These are phyloP conservation scores for Actinernus sp. DNA, from an alignment of 92 coral and sea anemone genomes.

Conservation along the genomic window DNA sequence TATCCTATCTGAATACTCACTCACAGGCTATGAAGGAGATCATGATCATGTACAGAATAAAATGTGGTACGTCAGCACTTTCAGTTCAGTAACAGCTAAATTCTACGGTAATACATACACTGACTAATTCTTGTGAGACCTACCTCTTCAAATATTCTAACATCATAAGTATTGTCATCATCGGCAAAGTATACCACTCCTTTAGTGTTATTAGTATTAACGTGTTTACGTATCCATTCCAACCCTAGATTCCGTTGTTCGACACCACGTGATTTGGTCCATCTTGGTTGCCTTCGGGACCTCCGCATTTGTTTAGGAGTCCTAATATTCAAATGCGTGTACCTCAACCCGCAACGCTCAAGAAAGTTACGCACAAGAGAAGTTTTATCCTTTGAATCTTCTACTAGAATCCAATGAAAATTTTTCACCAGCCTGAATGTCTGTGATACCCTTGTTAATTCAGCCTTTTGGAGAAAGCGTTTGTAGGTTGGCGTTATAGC, in stretches of 20 bases:
- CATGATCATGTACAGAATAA: no score
- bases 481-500: constrained; percentile 89
- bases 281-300: constrained; percentile 70
- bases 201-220: constrained; percentile 66
- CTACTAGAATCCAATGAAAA: constrained; percentile 92
- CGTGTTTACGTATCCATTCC: constrained; percentile 73
- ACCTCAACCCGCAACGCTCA: constrained; percentile 54
- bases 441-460: constrained; percentile 79
- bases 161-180: constrained; percentile 90
- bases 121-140: not conserved
- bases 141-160: constrained; percentile 89
- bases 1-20: no score
- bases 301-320: constrained; percentile 73
- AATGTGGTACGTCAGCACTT: no score
- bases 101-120: not conserved
- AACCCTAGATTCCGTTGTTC: constrained; percentile 87
- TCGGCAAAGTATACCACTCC: constrained; percentile 95
- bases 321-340: constrained; percentile 76
- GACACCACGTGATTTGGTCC: constrained; percentile 89
- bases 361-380: constrained; percentile 66
- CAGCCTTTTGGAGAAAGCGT: constrained; percentile 89
- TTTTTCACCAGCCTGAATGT: constrained; percentile 79
- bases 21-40: no score
- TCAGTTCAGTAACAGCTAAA: no score
- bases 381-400: constrained; percentile 78